Evolutionary conservation across 2,797 vertebrate species (phyloP).

Genomic region (Merluccius polli): DNA sequence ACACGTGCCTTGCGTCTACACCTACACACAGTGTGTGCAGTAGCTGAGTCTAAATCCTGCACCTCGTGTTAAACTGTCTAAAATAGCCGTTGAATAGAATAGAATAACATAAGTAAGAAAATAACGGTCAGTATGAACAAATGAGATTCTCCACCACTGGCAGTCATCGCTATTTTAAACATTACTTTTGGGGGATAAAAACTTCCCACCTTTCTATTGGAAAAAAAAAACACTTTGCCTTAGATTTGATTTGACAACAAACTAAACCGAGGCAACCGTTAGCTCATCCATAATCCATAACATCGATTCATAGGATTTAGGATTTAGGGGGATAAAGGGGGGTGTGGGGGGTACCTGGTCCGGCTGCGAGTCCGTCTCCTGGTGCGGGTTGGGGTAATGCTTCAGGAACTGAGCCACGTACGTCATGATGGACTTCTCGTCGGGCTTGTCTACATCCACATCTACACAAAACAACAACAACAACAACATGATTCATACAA

Average conservation of each 20-base stretch:
- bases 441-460: conserved; percentile 97
- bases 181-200: background rate
- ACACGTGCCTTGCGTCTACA: background rate
- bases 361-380: conserved; percentile 77
- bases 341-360: conserved; percentile 78
- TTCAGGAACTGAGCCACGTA: conserved; percentile 98
- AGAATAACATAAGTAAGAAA: background rate
- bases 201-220: background rate
- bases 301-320: background rate
- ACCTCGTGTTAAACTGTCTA: background rate
- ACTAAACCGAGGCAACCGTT: background rate
- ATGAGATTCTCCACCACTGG: background rate
- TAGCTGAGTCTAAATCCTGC: background rate
- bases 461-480: conserved; percentile 65
- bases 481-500: too few relatives aligned
- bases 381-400: conserved; percentile 86
- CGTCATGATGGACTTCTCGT: conserved; percentile 99
- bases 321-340: background rate
- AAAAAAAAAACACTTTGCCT: background rate
- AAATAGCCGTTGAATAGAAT: background rate
- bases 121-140: background rate
- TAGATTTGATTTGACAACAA: background rate
- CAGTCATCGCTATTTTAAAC: background rate
- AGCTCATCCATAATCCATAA: background rate
- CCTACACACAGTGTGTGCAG: background rate